A percentile compares a stretch with the other conserved stretches of the same genome.
Conservation (phyloP, 2,113 vertebrate species). For the Odontesthes bonariensis region DNA sequence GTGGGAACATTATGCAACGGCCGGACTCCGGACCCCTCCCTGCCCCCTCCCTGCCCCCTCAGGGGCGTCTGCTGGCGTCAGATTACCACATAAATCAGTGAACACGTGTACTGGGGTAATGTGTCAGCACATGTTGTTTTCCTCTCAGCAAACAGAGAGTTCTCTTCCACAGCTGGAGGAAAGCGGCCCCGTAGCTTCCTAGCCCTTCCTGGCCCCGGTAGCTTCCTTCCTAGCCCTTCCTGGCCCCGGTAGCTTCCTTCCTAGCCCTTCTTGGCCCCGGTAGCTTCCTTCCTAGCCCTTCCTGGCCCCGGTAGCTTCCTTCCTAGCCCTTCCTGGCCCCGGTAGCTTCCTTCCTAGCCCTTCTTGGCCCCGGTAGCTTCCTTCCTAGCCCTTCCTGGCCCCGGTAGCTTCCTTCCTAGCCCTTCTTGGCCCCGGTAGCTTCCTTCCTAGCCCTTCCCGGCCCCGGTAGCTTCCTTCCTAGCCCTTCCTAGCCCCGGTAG, state of each 20-base stretch:
- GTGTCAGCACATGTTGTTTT: slow-evolving; percentile 67
- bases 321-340: too few relatives aligned
- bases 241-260: neutral
- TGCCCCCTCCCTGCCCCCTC: slow-evolving; percentile 57
- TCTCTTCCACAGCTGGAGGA: neutral
- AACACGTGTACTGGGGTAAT: slow-evolving; percentile 58
- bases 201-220: too few relatives aligned
- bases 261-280: too few relatives aligned
- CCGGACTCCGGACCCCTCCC: slow-evolving; percentile 59
- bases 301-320: neutral
- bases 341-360: too few relatives aligned
- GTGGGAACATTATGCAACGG: slow-evolving; percentile 62
- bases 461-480: neutral
- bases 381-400: too few relatives aligned
- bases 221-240: too few relatives aligned
- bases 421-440: neutral
- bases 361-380: neutral
- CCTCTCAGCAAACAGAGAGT: slow-evolving; percentile 10
- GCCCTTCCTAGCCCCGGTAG: too few relatives aligned
- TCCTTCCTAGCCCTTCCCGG: neutral
- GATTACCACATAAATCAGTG: slow-evolving; percentile 62
- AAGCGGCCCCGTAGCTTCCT: neutral
- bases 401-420: neutral
- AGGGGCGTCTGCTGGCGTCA: slow-evolving; percentile 41
- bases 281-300: too few relatives aligned